Evolutionary conservation across 2,797 vertebrate genomes (phyloP), one percentile per base, ranked within the genome.

Genomic region (Centropyge bicolor): DNA sequence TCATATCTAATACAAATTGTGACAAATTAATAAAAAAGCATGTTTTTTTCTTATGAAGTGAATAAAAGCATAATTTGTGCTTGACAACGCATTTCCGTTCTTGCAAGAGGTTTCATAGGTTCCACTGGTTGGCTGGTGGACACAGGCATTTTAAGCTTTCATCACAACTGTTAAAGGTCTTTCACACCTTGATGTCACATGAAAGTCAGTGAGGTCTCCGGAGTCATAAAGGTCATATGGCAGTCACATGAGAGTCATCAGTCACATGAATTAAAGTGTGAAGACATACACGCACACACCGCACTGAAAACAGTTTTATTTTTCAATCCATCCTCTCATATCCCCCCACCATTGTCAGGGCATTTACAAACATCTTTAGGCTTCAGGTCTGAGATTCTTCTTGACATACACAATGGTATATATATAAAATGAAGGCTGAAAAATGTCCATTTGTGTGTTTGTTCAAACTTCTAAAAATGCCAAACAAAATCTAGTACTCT

Each of bases 381-480:
- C 3, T 14, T 40, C 27, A 45, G 22, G 24, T 51, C 14, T 49
- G 57, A 43, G 20, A 38, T 57, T 57, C 64, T 12, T 40, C 31
- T 56, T 52, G 46, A 66, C 19, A 20, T 11, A 43, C 48, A 14
- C 4, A 14, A 36, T 22, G 22, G 49, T n/a, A 12, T 12, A 36
- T 8, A 8, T 20, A 24, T 8, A 48, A 56, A 3, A 41, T 55
- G 48, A 40, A 36, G 13, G 35, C 43, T 46, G 55, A 2, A 46
- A 61, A 52, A 19, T 55, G 41, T 16, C 19, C 2, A 2, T 19
- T 10, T 38, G 19, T 41, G 46, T 22, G 17, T 48, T 2, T 0
- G 7, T 20, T 9, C 62, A 54, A 55, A 72, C 70, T 55, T 73
- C 20, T 22, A 22, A 55, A 72, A 77, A 27, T 31, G 56, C 27